phyloP scores from a whole-genome alignment of 2,888 invertebrate genomes.

The Cryptocephalus moraei region DNA sequence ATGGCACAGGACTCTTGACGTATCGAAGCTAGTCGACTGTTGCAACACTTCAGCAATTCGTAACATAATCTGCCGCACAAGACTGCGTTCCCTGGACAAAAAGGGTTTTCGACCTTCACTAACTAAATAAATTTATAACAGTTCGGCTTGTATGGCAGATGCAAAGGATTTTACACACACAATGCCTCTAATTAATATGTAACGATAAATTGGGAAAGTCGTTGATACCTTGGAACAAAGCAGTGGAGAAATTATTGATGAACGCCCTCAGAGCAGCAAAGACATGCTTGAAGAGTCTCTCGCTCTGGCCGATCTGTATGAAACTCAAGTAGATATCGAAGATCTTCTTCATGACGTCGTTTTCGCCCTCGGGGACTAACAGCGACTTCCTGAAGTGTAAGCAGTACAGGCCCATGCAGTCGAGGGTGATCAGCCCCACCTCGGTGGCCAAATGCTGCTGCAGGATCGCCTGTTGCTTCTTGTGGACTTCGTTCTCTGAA shows the following conservation, averaged over 20 bases:
- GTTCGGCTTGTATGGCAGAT: no score
- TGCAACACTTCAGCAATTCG: conserved; percentile 73
- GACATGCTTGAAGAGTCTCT: conserved; percentile 78
- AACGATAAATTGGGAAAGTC: conserved; percentile 1
- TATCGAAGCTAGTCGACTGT: conserved; percentile 72
- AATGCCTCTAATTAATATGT: no score
- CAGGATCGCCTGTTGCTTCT: conserved; percentile 52
- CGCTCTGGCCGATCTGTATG: conserved; percentile 82
- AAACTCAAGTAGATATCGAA: conserved; percentile 81
- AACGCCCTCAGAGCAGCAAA: conserved; percentile 88
- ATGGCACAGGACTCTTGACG: conserved; percentile 88
- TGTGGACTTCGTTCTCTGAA: conserved; percentile 45
- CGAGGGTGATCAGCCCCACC: conserved; percentile 78
- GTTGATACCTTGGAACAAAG: conserved; percentile 65
- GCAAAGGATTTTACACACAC: no score
- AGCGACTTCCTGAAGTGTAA: conserved; percentile 55
- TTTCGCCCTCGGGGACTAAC: conserved; percentile 53
- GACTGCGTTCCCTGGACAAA: conserved; percentile 55
- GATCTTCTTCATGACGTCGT: conserved; percentile 68
- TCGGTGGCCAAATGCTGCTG: conserved; percentile 82
- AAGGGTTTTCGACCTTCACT: no score
- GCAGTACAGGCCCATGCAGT: conserved; percentile 77
- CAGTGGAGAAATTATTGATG: conserved; percentile 78
- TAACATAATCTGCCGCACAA: conserved; percentile 74
- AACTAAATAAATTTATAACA: no score